Percentiles rank a stretch among this genome's conserved stretches.
Evolutionary conservation across 2,797 vertebrate genomes (phyloP).

Genomic region (Amniataba percoides): DNA sequence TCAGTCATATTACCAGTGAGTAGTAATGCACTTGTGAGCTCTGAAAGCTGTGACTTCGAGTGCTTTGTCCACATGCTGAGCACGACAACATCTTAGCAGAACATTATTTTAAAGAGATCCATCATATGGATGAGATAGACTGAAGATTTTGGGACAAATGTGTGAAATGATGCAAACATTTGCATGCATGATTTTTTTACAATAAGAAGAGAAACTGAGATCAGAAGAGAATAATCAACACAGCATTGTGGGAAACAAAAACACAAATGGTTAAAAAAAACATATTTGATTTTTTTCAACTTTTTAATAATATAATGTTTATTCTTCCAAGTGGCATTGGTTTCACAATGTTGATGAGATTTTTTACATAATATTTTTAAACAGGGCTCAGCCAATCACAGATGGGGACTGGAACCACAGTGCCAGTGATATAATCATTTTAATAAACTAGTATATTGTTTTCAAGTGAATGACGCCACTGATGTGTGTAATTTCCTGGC

Average conservation of each 20-base stretch:
- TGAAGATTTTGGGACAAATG: too few species aligned
- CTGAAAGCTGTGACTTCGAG: background rate
- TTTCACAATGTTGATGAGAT: background rate
- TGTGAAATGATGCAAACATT: too few species aligned
- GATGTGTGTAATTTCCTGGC: slow-evolving; percentile 23
- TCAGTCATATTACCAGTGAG: slow-evolving; percentile 13
- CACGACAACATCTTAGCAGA: background rate
- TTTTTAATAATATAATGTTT: background rate
- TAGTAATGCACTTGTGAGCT: background rate
- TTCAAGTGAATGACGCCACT: background rate
- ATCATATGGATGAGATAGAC: too few species aligned
- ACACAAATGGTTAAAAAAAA: background rate
- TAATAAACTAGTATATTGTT: slow-evolving; percentile 20
- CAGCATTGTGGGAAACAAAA: background rate
- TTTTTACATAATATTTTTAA: background rate
- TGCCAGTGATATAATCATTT: slow-evolving; percentile 16
- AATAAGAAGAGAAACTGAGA: background rate
- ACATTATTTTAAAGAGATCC: background rate
- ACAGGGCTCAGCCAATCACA: background rate
- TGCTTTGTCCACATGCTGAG: background rate
- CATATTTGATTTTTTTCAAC: background rate
- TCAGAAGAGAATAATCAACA: background rate
- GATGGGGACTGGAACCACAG: background rate
- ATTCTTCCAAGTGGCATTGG: background rate
- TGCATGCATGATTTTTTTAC: too few species aligned